Evolutionary conservation across 2,888 invertebrate species (phyloP).

Genomic region (Schrankia costaestrigalis): DNA sequence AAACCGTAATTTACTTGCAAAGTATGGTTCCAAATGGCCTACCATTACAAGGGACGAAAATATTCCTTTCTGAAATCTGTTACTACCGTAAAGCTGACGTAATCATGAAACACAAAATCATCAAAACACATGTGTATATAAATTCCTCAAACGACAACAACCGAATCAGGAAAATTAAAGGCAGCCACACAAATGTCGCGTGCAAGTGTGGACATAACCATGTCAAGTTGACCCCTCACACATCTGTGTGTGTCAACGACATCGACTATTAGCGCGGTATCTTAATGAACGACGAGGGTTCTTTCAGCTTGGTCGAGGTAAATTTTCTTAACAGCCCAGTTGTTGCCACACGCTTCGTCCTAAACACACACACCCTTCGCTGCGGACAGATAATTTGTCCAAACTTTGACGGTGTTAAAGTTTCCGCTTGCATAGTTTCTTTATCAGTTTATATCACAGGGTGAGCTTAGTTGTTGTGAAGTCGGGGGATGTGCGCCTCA

Average conservation of each 20-base stretch:
- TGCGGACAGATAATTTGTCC: slow-evolving; percentile 53
- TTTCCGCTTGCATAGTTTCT: slow-evolving; percentile 48
- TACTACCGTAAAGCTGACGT: slow-evolving; percentile 23
- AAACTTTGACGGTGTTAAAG: slow-evolving; percentile 43
- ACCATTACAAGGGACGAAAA: slow-evolving; percentile 11
- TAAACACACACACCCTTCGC: slow-evolving; percentile 56
- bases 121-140: slow-evolving; percentile 33
- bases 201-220: slow-evolving; percentile 42
- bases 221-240: slow-evolving; percentile 27
- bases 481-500: slow-evolving; percentile 14
- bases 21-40: slow-evolving; percentile 9
- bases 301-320: slow-evolving; percentile 30
- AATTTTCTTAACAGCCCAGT: slow-evolving; percentile 48
- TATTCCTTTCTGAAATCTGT: slow-evolving; percentile 27
- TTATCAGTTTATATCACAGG: slow-evolving; percentile 45
- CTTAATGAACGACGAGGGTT: slow-evolving; percentile 38
- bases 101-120: slow-evolving; percentile 29
- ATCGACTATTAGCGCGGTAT: slow-evolving; percentile 6
- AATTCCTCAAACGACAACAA: slow-evolving; percentile 39
- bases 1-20: slow-evolving; percentile 24
- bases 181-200: slow-evolving; percentile 39
- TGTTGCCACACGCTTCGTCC: slow-evolving; percentile 45
- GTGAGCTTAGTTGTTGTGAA: slow-evolving; percentile 33
- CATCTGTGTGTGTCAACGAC: slow-evolving; percentile 12
- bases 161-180: slow-evolving; percentile 43